Base-by-base conservation (phyloP, 2,888 invertebrate species). In the Malacosoma neustria region DNA sequence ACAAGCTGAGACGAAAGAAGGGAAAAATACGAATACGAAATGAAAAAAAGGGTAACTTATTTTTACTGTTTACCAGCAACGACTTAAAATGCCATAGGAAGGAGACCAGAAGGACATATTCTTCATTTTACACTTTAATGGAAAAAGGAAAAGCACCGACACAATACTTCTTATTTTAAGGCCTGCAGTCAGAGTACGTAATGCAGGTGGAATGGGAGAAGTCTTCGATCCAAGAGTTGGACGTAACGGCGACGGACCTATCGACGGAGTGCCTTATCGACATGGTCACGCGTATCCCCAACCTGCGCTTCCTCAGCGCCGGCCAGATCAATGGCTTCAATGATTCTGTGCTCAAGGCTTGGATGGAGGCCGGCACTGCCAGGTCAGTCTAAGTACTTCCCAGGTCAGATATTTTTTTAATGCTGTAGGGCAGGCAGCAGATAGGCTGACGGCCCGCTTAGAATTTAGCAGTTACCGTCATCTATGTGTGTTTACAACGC, bases 121-220 rank as follows among this genome's bases (percentile, higher is more conserved):
- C n/a, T n/a, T n/a, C n/a, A n/a, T n/a, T n/a, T n/a, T n/a, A n/a
- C n/a, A n/a, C n/a, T n/a, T n/a, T n/a, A n/a, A n/a, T n/a, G n/a
- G n/a, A n/a, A n/a, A n/a, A n/a, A n/a, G n/a, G n/a, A 30, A 22
- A 29, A 12, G 31, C 6, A 14, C 13, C 11, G 29, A 36, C 29
- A 12, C 31, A 11, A 4, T 14, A 14, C 7, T 11, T 13, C 4
- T 29, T 13, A 12, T 22, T 15, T 13, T 5, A 4, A 34, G 97
- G 91, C 70, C 87, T 99, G 5, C 93, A 94, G 64, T 96, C 96
- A 51, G 96, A 97, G 54, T 90, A 94, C 71, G 93, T 99, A 42
- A 94, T 95, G 92, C 93, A 93, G 65, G 98, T 98, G 5, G 98
- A 99, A 61, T 99, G 99, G 99, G 98, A 99, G 72, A 97, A 98